phyloP scores from a whole-genome alignment of 2,797 vertebrate genomes.

The Cygnus olor region DNA sequence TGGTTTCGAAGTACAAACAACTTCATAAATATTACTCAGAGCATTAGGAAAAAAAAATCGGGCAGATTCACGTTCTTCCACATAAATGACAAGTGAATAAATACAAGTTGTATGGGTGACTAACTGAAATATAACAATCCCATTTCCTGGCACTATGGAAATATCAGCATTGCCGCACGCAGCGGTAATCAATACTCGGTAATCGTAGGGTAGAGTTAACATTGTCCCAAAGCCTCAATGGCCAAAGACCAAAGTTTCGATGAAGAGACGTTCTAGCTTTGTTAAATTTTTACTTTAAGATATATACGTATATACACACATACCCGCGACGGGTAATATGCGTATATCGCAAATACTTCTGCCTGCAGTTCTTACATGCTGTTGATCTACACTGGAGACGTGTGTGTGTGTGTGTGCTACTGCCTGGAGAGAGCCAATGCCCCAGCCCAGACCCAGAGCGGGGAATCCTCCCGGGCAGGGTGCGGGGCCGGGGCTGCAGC shows the following conservation, averaged over 20 bases:
- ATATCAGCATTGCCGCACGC: neutral
- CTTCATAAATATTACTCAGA: slow-evolving; percentile 37
- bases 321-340: neutral
- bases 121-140: neutral
- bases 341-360: neutral
- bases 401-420: neutral
- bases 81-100: slow-evolving; percentile 25
- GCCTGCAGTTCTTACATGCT: neutral
- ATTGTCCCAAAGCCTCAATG: neutral
- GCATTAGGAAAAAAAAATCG: neutral
- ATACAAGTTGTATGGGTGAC: neutral
- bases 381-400: neutral
- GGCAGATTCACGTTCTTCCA: neutral
- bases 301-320: too few relatives aligned
- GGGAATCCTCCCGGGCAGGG: accelerated
- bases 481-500: accelerated
- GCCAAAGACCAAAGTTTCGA: neutral
- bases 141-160: neutral
- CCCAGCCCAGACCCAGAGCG: neutral
- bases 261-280: neutral
- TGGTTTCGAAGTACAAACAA: slow-evolving; percentile 50
- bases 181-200: neutral
- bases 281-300: neutral
- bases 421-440: neutral
- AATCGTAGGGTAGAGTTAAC: neutral